phyloP scores from a whole-genome alignment of 2,113 vertebrate species.

The Erpornis zantholeuca region DNA sequence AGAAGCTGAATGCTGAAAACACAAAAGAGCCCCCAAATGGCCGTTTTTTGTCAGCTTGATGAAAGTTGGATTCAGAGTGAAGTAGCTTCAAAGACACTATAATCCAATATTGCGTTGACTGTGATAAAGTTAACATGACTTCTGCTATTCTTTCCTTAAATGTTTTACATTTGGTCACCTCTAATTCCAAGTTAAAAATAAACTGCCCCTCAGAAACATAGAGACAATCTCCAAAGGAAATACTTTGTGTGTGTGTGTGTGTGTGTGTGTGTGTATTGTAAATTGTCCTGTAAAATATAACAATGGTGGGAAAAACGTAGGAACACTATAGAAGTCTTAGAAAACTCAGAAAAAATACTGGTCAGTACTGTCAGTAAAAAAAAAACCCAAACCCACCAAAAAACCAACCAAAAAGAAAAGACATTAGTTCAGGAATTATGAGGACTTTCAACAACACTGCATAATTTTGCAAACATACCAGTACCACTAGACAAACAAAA shows the following conservation, averaged over 20 bases:
- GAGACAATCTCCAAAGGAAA: conserved; percentile 80
- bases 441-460: conserved; percentile 38
- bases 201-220: conserved; percentile 63
- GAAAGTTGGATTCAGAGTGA: conserved; percentile 41
- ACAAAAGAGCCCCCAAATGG: conserved; percentile 57
- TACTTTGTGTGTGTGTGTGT: not conserved
- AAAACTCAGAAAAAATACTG: conserved; percentile 47
- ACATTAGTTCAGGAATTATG: conserved; percentile 3
- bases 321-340: conserved; percentile 21
- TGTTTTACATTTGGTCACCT: conserved; percentile 46
- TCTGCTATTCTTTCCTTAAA: conserved; percentile 56
- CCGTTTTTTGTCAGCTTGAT: conserved; percentile 52
- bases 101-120: not conserved
- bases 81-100: conserved; percentile 20
- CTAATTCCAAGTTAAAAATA: conserved; percentile 78
- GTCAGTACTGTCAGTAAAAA: not conserved
- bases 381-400: not conserved
- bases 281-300: conserved; percentile 80
- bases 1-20: conserved; percentile 53
- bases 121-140: conserved; percentile 33
- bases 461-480: conserved; percentile 40
- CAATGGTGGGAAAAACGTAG: conserved; percentile 80
- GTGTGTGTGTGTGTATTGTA: conserved; percentile 73
- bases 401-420: not conserved
- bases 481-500: conserved; percentile 5